Conservation (phyloP, 2,113 vertebrate genomes). For the Axis porcinus region DNA sequence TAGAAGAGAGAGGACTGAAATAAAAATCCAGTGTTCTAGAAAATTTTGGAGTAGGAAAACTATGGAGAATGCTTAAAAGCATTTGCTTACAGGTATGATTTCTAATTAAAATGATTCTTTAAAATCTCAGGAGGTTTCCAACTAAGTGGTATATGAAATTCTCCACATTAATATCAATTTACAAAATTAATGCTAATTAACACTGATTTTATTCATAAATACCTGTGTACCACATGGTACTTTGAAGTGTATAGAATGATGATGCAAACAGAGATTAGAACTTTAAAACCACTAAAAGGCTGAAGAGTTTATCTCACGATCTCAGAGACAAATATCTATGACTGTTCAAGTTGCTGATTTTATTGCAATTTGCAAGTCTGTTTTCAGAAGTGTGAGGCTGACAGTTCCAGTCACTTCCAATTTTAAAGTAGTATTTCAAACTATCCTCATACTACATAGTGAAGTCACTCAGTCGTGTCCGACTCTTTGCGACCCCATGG, state of each 20-base stretch:
- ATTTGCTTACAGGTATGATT: neutral
- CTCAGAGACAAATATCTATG: neutral
- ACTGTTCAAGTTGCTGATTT: neutral
- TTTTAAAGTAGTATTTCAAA: slow-evolving; percentile 31
- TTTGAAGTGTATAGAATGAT: neutral
- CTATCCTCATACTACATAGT: neutral
- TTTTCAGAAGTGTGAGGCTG: neutral
- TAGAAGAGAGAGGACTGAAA: neutral
- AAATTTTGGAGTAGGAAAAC: neutral
- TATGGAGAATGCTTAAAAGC: neutral
- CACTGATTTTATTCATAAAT: neutral
- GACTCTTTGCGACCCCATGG: no score
- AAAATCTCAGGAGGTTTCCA: neutral
- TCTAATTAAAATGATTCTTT: slow-evolving; percentile 5
- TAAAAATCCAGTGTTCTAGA: neutral
- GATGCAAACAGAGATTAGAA: neutral
- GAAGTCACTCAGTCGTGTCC: no score
- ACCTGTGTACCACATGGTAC: neutral
- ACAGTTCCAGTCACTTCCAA: neutral
- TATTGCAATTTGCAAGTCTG: neutral
- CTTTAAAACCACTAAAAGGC: neutral
- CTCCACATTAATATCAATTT: neutral
- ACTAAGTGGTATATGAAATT: neutral
- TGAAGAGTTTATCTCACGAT: neutral
- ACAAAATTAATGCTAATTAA: neutral